Percentiles rank a stretch among this genome's conserved stretches.
Evolutionary conservation across 2,888 invertebrate species (phyloP).

Genomic region (Macaria notata): DNA sequence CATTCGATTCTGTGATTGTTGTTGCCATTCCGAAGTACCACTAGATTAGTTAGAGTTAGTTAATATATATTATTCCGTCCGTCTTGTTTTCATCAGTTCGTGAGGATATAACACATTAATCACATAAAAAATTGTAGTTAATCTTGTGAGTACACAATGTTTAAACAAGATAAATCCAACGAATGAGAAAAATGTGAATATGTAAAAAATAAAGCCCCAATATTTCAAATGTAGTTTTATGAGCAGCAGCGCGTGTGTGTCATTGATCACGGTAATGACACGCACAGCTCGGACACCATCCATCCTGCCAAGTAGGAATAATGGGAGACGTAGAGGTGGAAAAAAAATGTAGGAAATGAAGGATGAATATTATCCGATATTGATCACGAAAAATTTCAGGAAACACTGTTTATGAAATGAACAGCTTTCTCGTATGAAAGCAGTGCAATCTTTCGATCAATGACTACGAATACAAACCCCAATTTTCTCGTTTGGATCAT

Average conservation of each 20-base stretch:
- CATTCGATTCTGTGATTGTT: conserved; percentile 7
- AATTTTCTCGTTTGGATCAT: too few relatives aligned
- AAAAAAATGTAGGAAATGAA: too few relatives aligned
- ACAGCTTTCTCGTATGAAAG: too few relatives aligned
- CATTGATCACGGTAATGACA: conserved; percentile 27
- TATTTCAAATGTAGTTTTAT: conserved; percentile 18
- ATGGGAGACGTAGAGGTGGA: too few relatives aligned
- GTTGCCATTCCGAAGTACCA: background rate
- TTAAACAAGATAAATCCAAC: conserved; percentile 2
- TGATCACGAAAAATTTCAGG: too few relatives aligned
- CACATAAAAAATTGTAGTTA: background rate
- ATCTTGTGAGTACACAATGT: background rate
- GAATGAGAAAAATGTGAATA: conserved; percentile 2
- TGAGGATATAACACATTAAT: too few relatives aligned
- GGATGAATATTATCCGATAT: too few relatives aligned
- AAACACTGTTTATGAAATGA: too few relatives aligned
- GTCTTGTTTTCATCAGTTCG: too few relatives aligned
- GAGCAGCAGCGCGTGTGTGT: conserved; percentile 5
- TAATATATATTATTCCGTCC: too few relatives aligned
- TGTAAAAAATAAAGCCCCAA: conserved; percentile 12
- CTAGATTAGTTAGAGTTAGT: background rate
- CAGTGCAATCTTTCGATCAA: too few relatives aligned
- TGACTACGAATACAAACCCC: too few relatives aligned
- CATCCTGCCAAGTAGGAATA: conserved; percentile 23
- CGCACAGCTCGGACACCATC: conserved; percentile 12